Percentiles rank a stretch among this genome's conserved stretches.
Evolutionary conservation across 2,113 vertebrate genomes (phyloP).

Genomic region (Dasyprocta punctata): DNA sequence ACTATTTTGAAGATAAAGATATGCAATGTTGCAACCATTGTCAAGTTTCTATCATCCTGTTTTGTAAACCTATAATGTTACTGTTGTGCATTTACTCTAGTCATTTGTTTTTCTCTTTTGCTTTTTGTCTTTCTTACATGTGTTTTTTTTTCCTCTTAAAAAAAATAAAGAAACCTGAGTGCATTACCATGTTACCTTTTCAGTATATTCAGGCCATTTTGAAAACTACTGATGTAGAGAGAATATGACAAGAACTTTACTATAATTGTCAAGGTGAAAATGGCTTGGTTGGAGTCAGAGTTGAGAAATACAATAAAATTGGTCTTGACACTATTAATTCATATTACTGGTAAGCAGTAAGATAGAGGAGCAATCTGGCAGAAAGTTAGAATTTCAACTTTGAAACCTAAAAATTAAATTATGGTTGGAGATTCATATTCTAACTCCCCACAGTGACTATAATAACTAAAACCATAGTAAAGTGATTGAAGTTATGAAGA

Average conservation of each 20-base stretch:
- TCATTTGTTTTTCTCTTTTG: too few relatives aligned
- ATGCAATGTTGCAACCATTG: too few relatives aligned
- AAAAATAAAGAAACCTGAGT: too few relatives aligned
- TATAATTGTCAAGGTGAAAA: background rate
- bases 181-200: background rate
- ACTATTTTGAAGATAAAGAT: too few relatives aligned
- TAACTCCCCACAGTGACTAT: background rate
- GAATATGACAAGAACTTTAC: background rate
- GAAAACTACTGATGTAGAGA: background rate
- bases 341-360: background rate
- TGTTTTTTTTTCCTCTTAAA: too few relatives aligned
- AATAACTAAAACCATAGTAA: background rate
- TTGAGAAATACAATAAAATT: background rate
- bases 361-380: background rate
- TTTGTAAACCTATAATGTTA: too few relatives aligned
- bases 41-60: too few relatives aligned
- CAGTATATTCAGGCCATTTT: background rate
- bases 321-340: background rate
- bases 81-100: too few relatives aligned
- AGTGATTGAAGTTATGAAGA: background rate
- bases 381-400: slow-evolving; percentile 2
- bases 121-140: too few relatives aligned
- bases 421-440: background rate
- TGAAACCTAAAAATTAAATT: background rate
- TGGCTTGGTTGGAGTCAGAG: background rate